Conservation (phyloP, 2,113 vertebrate species). For the Gnathonemus echidnorhynchus region DNA sequence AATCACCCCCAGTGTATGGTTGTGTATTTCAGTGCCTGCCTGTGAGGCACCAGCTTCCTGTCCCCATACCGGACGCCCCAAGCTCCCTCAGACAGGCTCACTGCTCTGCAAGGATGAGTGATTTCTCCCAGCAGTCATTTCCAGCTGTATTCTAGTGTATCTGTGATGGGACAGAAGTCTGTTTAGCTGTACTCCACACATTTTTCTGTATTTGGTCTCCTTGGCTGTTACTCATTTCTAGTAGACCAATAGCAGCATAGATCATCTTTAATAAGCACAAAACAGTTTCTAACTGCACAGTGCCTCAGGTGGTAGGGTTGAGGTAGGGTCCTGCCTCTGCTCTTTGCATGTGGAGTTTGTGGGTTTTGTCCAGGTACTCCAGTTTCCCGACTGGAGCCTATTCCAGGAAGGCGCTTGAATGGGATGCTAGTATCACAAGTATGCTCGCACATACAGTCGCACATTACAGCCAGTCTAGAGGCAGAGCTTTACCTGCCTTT, state of each 20-base stretch:
- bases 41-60: not conserved
- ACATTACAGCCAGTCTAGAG: not conserved
- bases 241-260: not conserved
- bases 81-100: not conserved
- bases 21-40: not conserved
- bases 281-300: not conserved
- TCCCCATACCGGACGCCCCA: not conserved
- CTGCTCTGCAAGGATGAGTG: not conserved
- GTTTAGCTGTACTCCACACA: not conserved
- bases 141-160: not conserved
- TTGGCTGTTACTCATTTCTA: not conserved
- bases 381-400: not conserved
- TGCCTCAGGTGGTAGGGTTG: not conserved
- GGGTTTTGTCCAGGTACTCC: not conserved
- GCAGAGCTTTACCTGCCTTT: not conserved
- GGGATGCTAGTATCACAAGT: not conserved
- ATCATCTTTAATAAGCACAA: not conserved
- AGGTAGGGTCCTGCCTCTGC: not conserved
- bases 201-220: not conserved
- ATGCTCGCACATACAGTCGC: not conserved
- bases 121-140: not conserved
- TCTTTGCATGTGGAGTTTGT: not conserved
- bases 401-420: not conserved
- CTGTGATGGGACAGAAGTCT: not conserved
- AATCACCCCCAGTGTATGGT: not conserved